Evolutionary conservation across 2,797 vertebrate genomes (phyloP).

Genomic region (Spatula clypeata): DNA sequence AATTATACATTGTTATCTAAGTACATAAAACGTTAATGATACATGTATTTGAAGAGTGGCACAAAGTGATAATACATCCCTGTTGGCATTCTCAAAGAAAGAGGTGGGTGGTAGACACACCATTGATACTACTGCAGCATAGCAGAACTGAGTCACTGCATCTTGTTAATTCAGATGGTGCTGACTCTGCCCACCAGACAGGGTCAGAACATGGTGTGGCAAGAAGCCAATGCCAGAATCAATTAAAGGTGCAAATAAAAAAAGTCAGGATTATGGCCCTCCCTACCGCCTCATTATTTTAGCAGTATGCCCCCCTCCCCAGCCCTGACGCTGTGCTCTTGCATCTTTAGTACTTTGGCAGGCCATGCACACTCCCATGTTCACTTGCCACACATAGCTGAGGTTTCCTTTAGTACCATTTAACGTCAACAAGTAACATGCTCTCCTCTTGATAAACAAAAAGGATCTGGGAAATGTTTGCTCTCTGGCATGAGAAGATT

Average conservation of each 20-base stretch:
- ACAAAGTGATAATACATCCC: conserved; percentile 77
- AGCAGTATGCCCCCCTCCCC: not conserved
- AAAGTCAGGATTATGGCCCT: conserved; percentile 28
- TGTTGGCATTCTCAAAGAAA: conserved; percentile 64
- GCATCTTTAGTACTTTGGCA: conserved; percentile 76
- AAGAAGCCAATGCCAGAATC: conserved; percentile 46
- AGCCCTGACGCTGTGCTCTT: conserved; percentile 84
- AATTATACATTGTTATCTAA: conserved; percentile 88
- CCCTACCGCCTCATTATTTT: not conserved
- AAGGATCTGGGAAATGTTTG: conserved; percentile 69
- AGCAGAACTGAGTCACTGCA: conserved; percentile 29
- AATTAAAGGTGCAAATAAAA: conserved; percentile 63
- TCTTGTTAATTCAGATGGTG: not conserved
- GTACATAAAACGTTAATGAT: conserved; percentile 86
- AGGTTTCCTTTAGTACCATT: conserved; percentile 68
- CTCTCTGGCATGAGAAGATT: conserved; percentile 74
- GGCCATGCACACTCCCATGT: conserved; percentile 86
- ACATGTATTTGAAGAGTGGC: conserved; percentile 81
- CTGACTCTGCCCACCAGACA: conserved; percentile 36
- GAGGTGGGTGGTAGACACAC: not conserved
- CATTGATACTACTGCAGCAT: conserved; percentile 1
- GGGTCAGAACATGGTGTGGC: not conserved
- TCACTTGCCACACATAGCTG: conserved; percentile 66
- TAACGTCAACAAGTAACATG: conserved; percentile 56
- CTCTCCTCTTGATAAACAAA: conserved; percentile 68